phyloP scores from a whole-genome alignment of 1,140 invertebrate species.

The Ceratitis capitata region DNA sequence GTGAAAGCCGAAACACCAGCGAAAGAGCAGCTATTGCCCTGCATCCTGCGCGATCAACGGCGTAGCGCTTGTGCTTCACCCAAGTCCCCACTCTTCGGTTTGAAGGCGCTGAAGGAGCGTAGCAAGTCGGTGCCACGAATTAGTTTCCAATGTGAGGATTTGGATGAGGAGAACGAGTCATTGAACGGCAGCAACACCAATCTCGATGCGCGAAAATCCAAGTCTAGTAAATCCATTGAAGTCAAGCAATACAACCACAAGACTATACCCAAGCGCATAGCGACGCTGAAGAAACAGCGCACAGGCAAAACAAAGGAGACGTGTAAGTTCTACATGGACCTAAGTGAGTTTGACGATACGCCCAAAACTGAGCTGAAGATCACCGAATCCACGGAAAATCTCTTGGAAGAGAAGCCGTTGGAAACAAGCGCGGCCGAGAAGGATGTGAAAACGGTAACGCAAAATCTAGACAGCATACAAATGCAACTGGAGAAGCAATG shows the following conservation, averaged over 20 bases:
- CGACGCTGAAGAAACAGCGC: conserved; percentile 73
- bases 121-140: conserved; percentile 63
- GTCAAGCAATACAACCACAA: conserved; percentile 73
- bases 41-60: conserved; percentile 36
- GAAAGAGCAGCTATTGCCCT: background rate
- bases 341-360: conserved; percentile 67
- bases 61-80: conserved; percentile 33
- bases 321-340: conserved; percentile 74
- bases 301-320: conserved; percentile 68
- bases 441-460: background rate
- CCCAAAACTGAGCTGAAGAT: conserved; percentile 71
- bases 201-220: conserved; percentile 55
- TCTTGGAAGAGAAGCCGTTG: conserved; percentile 52
- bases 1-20: background rate
- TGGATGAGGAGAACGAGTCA: conserved; percentile 46
- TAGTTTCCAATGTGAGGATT: conserved; percentile 52
- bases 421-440: background rate
- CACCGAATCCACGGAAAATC: conserved; percentile 72
- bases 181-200: conserved; percentile 56
- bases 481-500: conserved; percentile 30
- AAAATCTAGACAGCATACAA: conserved; percentile 23
- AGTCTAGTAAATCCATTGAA: conserved; percentile 64
- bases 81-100: conserved; percentile 57
- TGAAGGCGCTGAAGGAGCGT: conserved; percentile 60
- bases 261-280: conserved; percentile 74